Evolutionary conservation across 2,797 vertebrate genomes (phyloP).

Genomic region (Synaphobranchus kaupii): DNA sequence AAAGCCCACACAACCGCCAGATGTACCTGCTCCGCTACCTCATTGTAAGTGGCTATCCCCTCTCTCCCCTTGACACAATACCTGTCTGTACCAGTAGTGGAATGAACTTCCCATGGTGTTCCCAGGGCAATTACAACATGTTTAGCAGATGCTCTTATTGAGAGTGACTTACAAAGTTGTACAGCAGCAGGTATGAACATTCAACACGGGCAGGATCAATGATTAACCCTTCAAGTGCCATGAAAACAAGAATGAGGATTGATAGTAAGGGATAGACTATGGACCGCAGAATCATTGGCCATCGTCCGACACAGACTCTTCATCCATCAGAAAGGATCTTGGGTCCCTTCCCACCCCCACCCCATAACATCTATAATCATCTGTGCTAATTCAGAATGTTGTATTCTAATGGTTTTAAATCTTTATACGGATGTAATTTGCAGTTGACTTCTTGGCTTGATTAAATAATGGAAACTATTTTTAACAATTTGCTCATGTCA

Average conservation of each 20-base stretch:
- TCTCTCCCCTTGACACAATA: background rate
- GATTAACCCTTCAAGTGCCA: background rate
- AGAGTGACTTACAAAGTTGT: no score
- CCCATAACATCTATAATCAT: background rate
- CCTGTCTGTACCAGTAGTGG: no score
- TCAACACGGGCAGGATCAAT: background rate
- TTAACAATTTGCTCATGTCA: no score
- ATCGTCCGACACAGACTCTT: background rate
- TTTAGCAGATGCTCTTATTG: background rate
- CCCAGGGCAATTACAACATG: background rate
- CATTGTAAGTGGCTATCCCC: no score
- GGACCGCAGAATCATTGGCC: background rate
- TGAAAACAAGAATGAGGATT: background rate
- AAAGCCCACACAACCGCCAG: background rate
- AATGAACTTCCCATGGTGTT: no score
- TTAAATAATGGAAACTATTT: no score
- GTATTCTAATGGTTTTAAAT: background rate
- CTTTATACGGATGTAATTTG: no score
- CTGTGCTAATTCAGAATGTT: background rate
- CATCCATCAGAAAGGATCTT: background rate
- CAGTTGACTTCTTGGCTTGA: no score
- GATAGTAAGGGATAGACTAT: background rate
- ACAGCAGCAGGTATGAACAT: background rate
- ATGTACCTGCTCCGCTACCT: background rate
- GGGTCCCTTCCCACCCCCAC: background rate